Evolutionary conservation across 2,797 vertebrate genomes (phyloP), one percentile per base, ranked within the genome.

Genomic region (Aeoliscus strigatus): DNA sequence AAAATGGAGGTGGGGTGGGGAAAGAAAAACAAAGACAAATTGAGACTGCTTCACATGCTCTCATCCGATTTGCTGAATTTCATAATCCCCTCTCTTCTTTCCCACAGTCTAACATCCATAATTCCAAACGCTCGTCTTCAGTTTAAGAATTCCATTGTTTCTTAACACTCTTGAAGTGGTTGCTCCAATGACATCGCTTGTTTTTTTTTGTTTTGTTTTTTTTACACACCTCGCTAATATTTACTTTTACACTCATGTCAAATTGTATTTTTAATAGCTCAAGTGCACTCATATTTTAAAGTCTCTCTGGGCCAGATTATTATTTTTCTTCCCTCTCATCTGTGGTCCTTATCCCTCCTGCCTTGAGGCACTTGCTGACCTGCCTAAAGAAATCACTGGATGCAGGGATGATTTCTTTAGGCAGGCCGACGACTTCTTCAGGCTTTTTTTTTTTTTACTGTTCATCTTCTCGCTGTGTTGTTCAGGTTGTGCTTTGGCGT

Each of bases 361-460:
- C 85, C 80, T 73, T 39, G 30, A 73, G 86, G 78, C 77, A 73
- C 73, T 79, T 60, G 55, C 73, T 63, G 73, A 73, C 76, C 83
- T 87, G 85, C 83, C 79, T 63, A 81, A 82, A 86, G 69, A 85
- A 80, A 87, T 88, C 80, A 75, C 70, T 78, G 82, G 80, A 83
- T n/a, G n/a, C n/a, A n/a, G n/a, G n/a, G n/a, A n/a, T n/a, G n/a
- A n/a, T n/a, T n/a, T n/a, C n/a, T n/a, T n/a, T n/a, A n/a, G n/a
- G n/a, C n/a, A n/a, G n/a, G n/a, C n/a, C n/a, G n/a, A n/a, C n/a
- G n/a, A n/a, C n/a, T n/a, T n/a, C n/a, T n/a, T n/a, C n/a, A n/a
- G n/a, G n/a, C n/a, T n/a, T n/a, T n/a, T n/a, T n/a, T n/a, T n/a
- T n/a, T n/a, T n/a, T n/a, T n/a, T 76, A 79, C 74, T 49, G 69